Evolutionary conservation across 92 coral and sea anemone genomes (phyloP).

Genomic region (Epizoanthus stellaris): DNA sequence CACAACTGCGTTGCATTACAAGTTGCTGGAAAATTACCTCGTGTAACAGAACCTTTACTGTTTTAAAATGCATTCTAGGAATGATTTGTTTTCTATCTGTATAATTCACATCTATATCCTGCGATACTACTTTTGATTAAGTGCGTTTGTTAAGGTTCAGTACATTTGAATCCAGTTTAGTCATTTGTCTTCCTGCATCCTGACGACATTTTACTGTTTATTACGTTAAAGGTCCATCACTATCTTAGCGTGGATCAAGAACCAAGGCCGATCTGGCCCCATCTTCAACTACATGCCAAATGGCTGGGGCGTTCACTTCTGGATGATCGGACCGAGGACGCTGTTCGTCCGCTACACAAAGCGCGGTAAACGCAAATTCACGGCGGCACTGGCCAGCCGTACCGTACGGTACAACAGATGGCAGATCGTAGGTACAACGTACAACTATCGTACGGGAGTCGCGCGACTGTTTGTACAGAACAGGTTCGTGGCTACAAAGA

Average conservation of each 20-base stretch:
- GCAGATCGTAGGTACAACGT: constrained; percentile 36
- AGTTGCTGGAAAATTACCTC: too few species aligned
- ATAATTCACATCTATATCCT: too few species aligned
- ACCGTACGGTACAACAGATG: constrained; percentile 14
- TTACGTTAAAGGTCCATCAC: constrained; percentile 59
- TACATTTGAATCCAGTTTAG: too few species aligned
- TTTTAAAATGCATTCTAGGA: too few species aligned
- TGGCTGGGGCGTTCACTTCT: constrained; percentile 80
- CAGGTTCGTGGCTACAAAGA: neutral
- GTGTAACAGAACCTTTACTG: too few species aligned
- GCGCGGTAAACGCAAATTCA: constrained; percentile 43
- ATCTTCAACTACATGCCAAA: constrained; percentile 70
- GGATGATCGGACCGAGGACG: constrained; percentile 69
- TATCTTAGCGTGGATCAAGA: constrained; percentile 76
- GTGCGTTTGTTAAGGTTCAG: too few species aligned
- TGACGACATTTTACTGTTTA: neutral
- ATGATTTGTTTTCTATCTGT: too few species aligned
- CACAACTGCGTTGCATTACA: too few species aligned
- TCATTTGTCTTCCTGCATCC: neutral
- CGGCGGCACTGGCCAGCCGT: constrained; percentile 20
- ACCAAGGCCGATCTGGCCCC: constrained; percentile 70
- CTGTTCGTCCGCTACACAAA: constrained; percentile 69
- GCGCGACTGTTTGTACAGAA: constrained; percentile 24
- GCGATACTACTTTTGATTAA: too few species aligned
- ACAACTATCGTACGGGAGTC: constrained; percentile 11